Evolutionary conservation across 2,888 invertebrate species (phyloP).

Genomic region (Melikaiella ostensackeni): DNA sequence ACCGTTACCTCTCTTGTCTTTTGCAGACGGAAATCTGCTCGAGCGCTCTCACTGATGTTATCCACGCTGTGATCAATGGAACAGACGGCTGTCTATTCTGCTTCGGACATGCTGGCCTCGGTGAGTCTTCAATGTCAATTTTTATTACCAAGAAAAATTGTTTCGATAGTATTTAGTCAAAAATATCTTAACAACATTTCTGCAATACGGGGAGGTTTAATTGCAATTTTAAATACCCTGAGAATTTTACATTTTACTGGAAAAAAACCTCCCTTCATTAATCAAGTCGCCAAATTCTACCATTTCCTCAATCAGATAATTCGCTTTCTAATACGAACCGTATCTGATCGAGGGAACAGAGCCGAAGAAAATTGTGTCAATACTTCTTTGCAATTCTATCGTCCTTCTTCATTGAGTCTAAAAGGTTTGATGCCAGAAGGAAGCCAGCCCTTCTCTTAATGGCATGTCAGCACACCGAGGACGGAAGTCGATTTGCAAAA

Average conservation of each 20-base stretch:
- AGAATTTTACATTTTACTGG: neutral
- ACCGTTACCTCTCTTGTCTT: conserved; percentile 58
- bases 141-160: conserved; percentile 1
- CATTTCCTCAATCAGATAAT: conserved; percentile 27
- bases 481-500: conserved; percentile 36
- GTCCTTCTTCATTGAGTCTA: conserved; percentile 31
- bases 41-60: conserved; percentile 94
- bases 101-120: conserved; percentile 92
- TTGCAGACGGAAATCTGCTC: conserved; percentile 95
- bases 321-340: neutral
- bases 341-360: conserved; percentile 30
- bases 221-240: neutral
- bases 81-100: conserved; percentile 95
- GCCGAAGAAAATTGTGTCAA: conserved; percentile 34
- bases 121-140: conserved; percentile 78
- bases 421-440: conserved; percentile 35
- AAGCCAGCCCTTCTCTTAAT: conserved; percentile 23
- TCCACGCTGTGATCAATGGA: conserved; percentile 96
- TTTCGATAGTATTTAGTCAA: neutral
- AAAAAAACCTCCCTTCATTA: neutral
- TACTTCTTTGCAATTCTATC: conserved; percentile 36
- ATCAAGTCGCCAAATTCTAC: neutral
- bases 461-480: conserved; percentile 29
- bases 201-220: neutral
- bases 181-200: neutral